Evolutionary conservation across 64 coral and sea anemone species (phyloP), one percentile per base, ranked within the genome.

Genomic region (Dendronephthya gigantea): DNA sequence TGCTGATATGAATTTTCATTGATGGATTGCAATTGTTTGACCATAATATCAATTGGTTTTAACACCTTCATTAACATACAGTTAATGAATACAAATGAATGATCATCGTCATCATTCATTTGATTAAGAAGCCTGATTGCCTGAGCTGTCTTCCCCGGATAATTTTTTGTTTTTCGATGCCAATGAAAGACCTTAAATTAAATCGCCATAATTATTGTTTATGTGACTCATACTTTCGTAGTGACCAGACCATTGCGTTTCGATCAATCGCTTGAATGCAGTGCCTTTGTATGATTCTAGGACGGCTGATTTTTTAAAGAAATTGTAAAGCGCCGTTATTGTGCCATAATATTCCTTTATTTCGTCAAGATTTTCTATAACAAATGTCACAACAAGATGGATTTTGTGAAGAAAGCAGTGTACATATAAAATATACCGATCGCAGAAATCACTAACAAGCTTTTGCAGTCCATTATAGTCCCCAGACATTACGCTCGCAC

Each of bases 401-500:
- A 79, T 79, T 79, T 79, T 79, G 72, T 79, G 72, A 33, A 79
- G 72, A 39, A 79, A 79, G 72, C 72, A 79, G 72, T 79, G 72
- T 39, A 79, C 72, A 79, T 79, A 79, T 34, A 79, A 39, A 34
- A 79, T 39, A 33, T 79, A 79, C 72, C 72, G 72, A 39, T 79
- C 72, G 9, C 72, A 79, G 72, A 79, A 79, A 79, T 79, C 37
- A 79, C 72, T 79, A 79, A 79, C 37, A 34, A 79, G 72, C 72
- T 39, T 79, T 39, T 79, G 72, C 72, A 79, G 36, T 12, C 72
- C 72, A 8, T 79, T 79, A 39, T 79, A 79, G 10, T 79, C 72
- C 72, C 72, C 72, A 37, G 72, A 79, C 72, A 79, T 79, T 10
- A 79, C 31, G 72, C 37, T 79, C 9, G 72, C 72, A 12, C 72